phyloP scores from a whole-genome alignment of 2,113 vertebrate genomes.

The Cavia aperea region DNA sequence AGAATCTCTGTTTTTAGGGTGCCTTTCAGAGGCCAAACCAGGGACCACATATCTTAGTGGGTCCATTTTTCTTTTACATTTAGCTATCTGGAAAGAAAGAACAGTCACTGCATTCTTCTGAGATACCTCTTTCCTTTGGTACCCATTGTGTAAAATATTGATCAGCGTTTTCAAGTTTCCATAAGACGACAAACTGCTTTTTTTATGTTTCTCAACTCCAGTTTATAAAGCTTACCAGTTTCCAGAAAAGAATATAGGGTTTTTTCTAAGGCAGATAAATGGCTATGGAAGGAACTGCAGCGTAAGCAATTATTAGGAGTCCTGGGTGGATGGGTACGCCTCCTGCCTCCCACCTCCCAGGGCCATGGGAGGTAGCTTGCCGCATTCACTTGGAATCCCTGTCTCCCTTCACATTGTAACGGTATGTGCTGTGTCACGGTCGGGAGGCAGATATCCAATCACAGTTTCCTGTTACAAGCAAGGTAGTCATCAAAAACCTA shows the following conservation, averaged over 20 bases:
- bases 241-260: slow-evolving; percentile 23
- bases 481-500: slow-evolving; percentile 24
- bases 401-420: background rate
- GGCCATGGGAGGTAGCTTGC: background rate
- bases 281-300: slow-evolving; percentile 1
- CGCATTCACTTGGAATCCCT: background rate
- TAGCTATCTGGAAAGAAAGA: slow-evolving; percentile 17
- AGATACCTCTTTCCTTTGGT: slow-evolving; percentile 8
- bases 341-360: background rate
- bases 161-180: slow-evolving; percentile 19
- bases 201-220: slow-evolving; percentile 32
- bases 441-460: slow-evolving; percentile 35
- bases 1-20: slow-evolving; percentile 1
- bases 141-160: slow-evolving; percentile 13
- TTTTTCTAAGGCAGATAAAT: slow-evolving; percentile 38
- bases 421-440: background rate
- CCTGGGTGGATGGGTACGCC: background rate
- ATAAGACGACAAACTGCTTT: slow-evolving; percentile 4
- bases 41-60: slow-evolving; percentile 49
- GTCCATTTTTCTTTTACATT: slow-evolving; percentile 52
- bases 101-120: slow-evolving; percentile 3
- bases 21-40: slow-evolving; percentile 27
- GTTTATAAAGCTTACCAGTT: slow-evolving; percentile 29
- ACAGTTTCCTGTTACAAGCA: slow-evolving; percentile 15
- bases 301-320: background rate